These are phyloP conservation scores for Grammomys surdaster DNA, from an alignment of 2,113 vertebrate genomes.

Conservation along the genomic window DNA sequence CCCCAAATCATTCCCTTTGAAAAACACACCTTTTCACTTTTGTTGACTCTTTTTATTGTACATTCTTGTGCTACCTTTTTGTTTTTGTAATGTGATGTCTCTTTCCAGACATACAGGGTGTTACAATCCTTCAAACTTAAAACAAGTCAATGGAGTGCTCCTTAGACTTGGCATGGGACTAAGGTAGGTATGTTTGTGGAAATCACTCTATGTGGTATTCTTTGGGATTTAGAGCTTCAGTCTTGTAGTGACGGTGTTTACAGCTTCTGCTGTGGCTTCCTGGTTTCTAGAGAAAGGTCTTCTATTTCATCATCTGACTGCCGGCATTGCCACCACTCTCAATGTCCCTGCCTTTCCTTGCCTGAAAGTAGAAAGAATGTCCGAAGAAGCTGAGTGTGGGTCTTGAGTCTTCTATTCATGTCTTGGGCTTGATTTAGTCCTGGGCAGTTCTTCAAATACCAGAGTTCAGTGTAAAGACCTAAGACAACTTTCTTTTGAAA, in stretches of 20 bases:
- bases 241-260: background rate
- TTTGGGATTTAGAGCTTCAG: background rate
- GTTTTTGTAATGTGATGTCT: too few relatives aligned
- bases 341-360: background rate
- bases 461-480: background rate
- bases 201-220: background rate
- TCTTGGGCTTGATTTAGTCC: background rate
- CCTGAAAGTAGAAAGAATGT: background rate
- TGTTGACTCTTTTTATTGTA: background rate
- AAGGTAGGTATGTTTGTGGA: background rate
- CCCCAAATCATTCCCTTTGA: background rate
- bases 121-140: background rate
- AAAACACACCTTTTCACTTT: background rate
- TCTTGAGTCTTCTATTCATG: background rate
- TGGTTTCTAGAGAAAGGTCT: background rate
- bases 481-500: background rate
- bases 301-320: background rate
- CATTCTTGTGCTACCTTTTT: background rate
- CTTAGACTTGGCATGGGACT: background rate
- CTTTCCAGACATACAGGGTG: background rate
- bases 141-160: background rate
- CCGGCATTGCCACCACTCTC: background rate
- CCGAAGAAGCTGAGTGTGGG: too few relatives aligned
- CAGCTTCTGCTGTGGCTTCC: background rate
- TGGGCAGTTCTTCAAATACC: background rate